Evolutionary conservation across 2,113 vertebrate species (phyloP), one percentile per base, ranked within the genome.

Genomic region (Lampris megalopsis): DNA sequence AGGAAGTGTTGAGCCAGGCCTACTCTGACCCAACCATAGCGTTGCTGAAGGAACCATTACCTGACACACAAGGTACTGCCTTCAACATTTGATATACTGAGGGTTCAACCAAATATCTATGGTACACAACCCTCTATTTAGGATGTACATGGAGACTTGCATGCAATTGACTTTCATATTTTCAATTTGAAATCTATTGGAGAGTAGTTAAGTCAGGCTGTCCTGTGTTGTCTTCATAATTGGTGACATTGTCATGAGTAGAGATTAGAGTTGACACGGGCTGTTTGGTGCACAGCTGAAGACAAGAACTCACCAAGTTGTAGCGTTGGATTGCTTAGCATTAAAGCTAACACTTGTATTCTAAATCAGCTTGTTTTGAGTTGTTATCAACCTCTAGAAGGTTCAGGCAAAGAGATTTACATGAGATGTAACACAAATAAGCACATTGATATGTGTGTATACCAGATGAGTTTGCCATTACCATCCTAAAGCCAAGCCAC

Each of bases 1-100:
- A 95, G 10, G 68, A 95, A 49, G 90, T 93, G 38, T 79, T 98
- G 9, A 65, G 83, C 3, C 67, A 94, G 69, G 95, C 86, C 0
- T 75, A 77, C 11, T 78, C 89, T 42, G 95, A 97, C 54, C 92
- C 95, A 0, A 47, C 90, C 2, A 83, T 92, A 2, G 93, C 92
- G 0, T 77, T 98, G 70, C 83, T 97, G 71, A 94, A 93, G 60
- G 97, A 99, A 4, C 94, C 94, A 0, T 66, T 97, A 4, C 89
- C 94, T 60, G 95, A 96, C 53, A 74, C 61, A 90, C 93, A 88
- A 94, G 79, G 87, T 83, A 49, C 52, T 11, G 10, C 4, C 54
- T 54, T 10, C 43, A 38, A 6, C 47, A 6, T 54, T 24, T n/a
- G 5, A 1, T 3, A 56, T n/a, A 11, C 52, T 11, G 5, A 0